A percentile compares a stretch with the other conserved stretches of the same genome.
These are phyloP conservation scores for Oryzias dopingdopingensis DNA, from an alignment of 2,797 vertebrate genomes.

Conservation along the genomic window DNA sequence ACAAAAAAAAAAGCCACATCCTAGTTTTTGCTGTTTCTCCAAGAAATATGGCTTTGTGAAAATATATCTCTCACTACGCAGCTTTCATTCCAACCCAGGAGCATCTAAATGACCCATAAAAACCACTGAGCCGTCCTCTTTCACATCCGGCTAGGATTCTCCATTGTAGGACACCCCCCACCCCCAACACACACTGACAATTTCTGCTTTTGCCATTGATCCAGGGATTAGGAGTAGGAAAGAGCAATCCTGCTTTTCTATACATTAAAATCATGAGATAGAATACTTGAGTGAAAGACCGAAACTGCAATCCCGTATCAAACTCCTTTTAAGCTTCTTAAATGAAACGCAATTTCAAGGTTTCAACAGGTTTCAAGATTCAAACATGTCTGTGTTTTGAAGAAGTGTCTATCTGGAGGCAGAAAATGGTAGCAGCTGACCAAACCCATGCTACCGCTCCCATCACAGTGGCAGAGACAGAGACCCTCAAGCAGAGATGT, in stretches of 20 bases:
- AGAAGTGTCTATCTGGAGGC: conserved; percentile 11
- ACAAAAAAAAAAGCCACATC: neutral
- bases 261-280: conserved; percentile 38
- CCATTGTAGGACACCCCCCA: neutral
- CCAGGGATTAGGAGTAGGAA: conserved; percentile 36
- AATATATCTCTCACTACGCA: conserved; percentile 31
- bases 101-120: conserved; percentile 31
- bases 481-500: conserved; percentile 31
- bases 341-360: too few species aligned
- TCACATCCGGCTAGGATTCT: conserved; percentile 40
- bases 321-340: conserved; percentile 1
- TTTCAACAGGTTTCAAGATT: conserved; percentile 14
- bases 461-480: conserved; percentile 13
- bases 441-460: conserved; percentile 34
- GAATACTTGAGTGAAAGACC: conserved; percentile 11
- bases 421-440: conserved; percentile 23
- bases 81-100: conserved; percentile 15
- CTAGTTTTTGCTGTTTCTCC: conserved; percentile 2
- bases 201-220: conserved; percentile 53
- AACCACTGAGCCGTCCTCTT: conserved; percentile 28
- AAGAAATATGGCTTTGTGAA: neutral
- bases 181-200: conserved; percentile 18
- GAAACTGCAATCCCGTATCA: conserved; percentile 20
- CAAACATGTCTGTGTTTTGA: neutral
- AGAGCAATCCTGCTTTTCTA: conserved; percentile 18